Evolutionary conservation across 1,140 invertebrate genomes (phyloP).

Genomic region (Elymnias hypermnestra): DNA sequence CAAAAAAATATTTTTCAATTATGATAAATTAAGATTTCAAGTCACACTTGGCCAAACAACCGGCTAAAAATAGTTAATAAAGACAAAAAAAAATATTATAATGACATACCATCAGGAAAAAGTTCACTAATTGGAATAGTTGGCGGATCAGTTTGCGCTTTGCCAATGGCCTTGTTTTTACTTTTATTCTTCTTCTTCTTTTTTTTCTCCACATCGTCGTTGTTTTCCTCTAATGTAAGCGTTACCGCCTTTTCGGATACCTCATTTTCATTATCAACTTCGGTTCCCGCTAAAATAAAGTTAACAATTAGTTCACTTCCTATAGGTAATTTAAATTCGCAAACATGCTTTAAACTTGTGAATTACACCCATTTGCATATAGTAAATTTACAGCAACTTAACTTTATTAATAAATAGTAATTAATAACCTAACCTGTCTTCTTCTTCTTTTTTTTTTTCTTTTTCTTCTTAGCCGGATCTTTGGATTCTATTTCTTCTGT

Average conservation of each 20-base stretch:
- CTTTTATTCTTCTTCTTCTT: constrained; percentile 83
- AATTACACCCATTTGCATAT: too few species aligned
- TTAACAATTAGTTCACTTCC: background rate
- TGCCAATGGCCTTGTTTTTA: constrained; percentile 57
- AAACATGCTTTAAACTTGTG: too few species aligned
- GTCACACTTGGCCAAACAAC: too few species aligned
- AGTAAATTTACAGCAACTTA: too few species aligned
- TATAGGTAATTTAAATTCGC: background rate
- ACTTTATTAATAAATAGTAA: constrained; percentile 2
- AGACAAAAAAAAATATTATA: too few species aligned
- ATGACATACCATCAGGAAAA: constrained; percentile 85
- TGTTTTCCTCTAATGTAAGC: constrained; percentile 39
- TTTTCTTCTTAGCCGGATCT: constrained; percentile 81
- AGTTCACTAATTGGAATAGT: constrained; percentile 90
- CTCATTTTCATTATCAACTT: constrained; percentile 36
- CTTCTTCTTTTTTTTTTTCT: constrained; percentile 86
- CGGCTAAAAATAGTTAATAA: too few species aligned
- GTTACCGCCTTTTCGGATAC: constrained; percentile 33
- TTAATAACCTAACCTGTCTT: constrained; percentile 76
- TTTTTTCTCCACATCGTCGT: constrained; percentile 77
- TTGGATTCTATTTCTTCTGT: constrained; percentile 72
- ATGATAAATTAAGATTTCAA: too few species aligned
- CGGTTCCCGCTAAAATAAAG: constrained; percentile 33
- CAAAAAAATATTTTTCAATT: too few species aligned
- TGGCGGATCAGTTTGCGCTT: constrained; percentile 81